phyloP scores from a whole-genome alignment of 2,797 vertebrate genomes.

The Xenops minutus region DNA sequence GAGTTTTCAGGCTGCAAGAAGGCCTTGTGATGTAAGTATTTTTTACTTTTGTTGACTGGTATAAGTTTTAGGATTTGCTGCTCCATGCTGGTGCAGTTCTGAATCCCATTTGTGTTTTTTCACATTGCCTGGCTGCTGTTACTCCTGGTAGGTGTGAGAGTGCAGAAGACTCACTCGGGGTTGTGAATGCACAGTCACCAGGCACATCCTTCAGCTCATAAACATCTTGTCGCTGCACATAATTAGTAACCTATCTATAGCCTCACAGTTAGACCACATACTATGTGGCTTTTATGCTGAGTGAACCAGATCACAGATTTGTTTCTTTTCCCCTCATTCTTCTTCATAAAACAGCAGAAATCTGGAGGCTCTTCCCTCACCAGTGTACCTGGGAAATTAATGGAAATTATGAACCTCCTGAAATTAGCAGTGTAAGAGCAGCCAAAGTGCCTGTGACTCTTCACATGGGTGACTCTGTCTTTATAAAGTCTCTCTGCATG shows the following conservation, averaged over 20 bases:
- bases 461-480: background rate
- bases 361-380: slow-evolving; percentile 35
- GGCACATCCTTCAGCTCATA: background rate
- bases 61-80: slow-evolving; percentile 5
- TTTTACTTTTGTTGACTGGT: background rate
- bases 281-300: background rate
- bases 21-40: background rate
- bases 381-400: slow-evolving; percentile 49
- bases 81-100: background rate
- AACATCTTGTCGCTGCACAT: background rate
- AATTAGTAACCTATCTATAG: background rate
- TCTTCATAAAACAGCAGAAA: slow-evolving; percentile 48
- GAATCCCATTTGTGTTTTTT: background rate
- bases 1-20: slow-evolving; percentile 57
- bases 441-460: background rate
- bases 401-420: slow-evolving; percentile 36
- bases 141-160: background rate
- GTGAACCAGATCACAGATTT: background rate
- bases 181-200: background rate
- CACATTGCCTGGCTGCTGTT: background rate
- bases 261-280: background rate
- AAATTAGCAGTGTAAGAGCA: slow-evolving; percentile 53
- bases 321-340: slow-evolving; percentile 40
- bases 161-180: background rate
- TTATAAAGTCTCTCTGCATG: background rate